These are phyloP conservation scores for Pantherophis vulpinus DNA, from an alignment of 2,797 vertebrate genomes.

Conservation along the genomic window DNA sequence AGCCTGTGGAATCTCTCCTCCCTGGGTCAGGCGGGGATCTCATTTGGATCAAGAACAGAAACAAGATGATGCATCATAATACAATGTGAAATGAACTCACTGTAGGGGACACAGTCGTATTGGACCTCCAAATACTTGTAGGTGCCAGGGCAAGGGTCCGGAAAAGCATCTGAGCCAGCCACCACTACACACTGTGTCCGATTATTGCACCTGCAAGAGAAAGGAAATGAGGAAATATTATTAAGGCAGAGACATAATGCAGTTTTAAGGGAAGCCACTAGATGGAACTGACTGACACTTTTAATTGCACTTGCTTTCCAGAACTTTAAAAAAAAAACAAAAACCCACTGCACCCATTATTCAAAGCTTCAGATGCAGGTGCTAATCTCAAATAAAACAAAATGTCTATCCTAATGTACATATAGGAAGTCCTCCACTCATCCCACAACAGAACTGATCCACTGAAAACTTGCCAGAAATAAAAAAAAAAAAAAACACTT, in stretches of 20 bases:
- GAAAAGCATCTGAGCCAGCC: constrained; percentile 88
- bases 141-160: constrained; percentile 90
- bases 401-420: not conserved
- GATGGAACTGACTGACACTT: constrained; percentile 14
- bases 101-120: constrained; percentile 95
- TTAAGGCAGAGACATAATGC: not conserved
- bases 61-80: constrained; percentile 4
- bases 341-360: constrained; percentile 13
- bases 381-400: not conserved
- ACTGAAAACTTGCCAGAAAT: not conserved
- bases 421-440: not conserved
- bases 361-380: not conserved
- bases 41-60: constrained; percentile 17
- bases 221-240: not conserved
- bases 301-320: not conserved
- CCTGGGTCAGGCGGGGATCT: constrained; percentile 7
- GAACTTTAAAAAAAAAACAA: constrained; percentile 1
- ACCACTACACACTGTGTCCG: constrained; percentile 92
- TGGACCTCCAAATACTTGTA: constrained; percentile 96
- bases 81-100: constrained; percentile 78
- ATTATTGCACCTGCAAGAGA: constrained; percentile 83
- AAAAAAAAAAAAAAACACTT: not conserved
- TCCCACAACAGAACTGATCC: not conserved
- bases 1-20: constrained; percentile 20
- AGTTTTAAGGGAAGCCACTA: constrained; percentile 7